phyloP scores from a whole-genome alignment of 2,888 invertebrate genomes.

The Dolichopus griseipennis region DNA sequence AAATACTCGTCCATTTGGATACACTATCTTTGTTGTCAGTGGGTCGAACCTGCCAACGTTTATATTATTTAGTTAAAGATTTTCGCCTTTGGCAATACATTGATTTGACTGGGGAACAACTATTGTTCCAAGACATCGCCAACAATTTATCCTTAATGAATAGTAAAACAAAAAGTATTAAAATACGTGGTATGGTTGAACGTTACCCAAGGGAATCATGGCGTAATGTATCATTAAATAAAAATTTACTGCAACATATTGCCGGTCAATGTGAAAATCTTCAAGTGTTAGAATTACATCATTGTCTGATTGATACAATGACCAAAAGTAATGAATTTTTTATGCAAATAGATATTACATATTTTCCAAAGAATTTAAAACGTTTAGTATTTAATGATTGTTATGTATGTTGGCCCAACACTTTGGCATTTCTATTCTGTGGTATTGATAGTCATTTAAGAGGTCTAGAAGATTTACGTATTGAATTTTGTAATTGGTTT shows the following conservation, averaged over 20 bases:
- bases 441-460: slow-evolving; percentile 36
- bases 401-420: slow-evolving; percentile 31
- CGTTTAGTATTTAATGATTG: slow-evolving; percentile 46
- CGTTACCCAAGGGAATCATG: slow-evolving; percentile 27
- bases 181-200: slow-evolving; percentile 32
- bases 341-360: slow-evolving; percentile 41
- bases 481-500: slow-evolving; percentile 67
- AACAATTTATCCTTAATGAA: slow-evolving; percentile 33
- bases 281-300: slow-evolving; percentile 32
- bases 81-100: slow-evolving; percentile 38
- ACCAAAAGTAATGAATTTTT: slow-evolving; percentile 26
- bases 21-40: slow-evolving; percentile 33
- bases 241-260: slow-evolving; percentile 31
- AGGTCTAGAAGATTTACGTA: slow-evolving; percentile 48
- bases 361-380: slow-evolving; percentile 56
- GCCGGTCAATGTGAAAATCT: slow-evolving; percentile 31
- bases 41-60: slow-evolving; percentile 37
- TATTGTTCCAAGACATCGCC: slow-evolving; percentile 32
- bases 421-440: slow-evolving; percentile 34
- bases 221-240: slow-evolving; percentile 28
- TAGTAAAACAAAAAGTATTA: slow-evolving; percentile 33
- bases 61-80: slow-evolving; percentile 35
- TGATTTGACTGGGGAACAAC: slow-evolving; percentile 32
- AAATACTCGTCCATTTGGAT: slow-evolving; percentile 39
- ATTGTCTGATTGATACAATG: slow-evolving; percentile 37